Evolutionary conservation across 2,888 invertebrate genomes (phyloP).

Genomic region (Trachelus stipa): DNA sequence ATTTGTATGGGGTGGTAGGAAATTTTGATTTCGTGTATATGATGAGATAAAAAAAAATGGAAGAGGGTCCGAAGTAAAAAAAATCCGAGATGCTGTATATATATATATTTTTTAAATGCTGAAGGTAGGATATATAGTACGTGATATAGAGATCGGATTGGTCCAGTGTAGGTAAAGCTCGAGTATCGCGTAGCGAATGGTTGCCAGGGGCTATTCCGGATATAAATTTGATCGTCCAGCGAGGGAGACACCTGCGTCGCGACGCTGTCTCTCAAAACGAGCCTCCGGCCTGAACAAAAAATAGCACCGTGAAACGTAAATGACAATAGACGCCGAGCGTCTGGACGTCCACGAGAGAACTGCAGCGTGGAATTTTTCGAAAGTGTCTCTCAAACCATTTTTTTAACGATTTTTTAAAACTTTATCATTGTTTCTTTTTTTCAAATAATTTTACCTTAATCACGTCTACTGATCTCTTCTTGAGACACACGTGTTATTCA

Average conservation of each 20-base stretch:
- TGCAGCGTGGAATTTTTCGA: background rate
- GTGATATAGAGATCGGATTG: background rate
- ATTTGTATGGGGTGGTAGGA: background rate
- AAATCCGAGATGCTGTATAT: background rate
- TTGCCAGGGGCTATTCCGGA: background rate
- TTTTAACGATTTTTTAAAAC: background rate
- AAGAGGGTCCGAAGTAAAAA: background rate
- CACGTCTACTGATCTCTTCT: background rate
- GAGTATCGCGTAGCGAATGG: background rate
- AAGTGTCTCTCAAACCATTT: background rate
- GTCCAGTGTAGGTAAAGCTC: background rate
- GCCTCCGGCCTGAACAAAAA: background rate
- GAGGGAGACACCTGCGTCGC: background rate
- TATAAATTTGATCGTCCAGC: background rate
- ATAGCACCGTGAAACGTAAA: background rate
- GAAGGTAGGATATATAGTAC: background rate
- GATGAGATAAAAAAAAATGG: background rate
- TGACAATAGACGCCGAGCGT: background rate
- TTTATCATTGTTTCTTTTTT: too few relatives aligned
- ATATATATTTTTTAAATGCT: background rate
- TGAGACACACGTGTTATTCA: slow-evolving; percentile 13
- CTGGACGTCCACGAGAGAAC: background rate
- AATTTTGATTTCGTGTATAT: background rate
- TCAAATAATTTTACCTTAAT: background rate
- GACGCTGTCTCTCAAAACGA: background rate